Percentiles rank a stretch among this genome's conserved stretches.
These are phyloP conservation scores for Temnothorax rugatulus DNA, from an alignment of 2,888 invertebrate species.

Conservation along the genomic window DNA sequence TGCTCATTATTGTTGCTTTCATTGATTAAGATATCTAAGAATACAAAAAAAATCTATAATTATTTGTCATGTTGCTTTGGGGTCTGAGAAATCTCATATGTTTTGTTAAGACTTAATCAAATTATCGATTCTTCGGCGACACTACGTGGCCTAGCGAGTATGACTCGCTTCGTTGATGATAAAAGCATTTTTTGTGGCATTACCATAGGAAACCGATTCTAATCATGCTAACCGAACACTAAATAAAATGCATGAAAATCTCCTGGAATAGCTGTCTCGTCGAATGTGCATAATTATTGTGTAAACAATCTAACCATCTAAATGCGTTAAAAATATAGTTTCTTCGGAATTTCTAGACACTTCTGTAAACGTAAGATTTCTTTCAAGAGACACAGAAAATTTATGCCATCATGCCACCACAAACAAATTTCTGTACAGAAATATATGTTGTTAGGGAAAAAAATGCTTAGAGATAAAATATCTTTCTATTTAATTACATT, in stretches of 20 bases:
- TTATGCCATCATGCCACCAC: neutral
- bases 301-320: constrained; percentile 26
- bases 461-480: neutral
- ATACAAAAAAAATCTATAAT: neutral
- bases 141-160: neutral
- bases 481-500: neutral
- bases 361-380: constrained; percentile 42
- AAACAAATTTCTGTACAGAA: neutral
- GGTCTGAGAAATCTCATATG: neutral
- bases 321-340: constrained; percentile 67
- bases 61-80: neutral
- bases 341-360: constrained; percentile 45
- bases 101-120: neutral
- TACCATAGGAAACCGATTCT: constrained; percentile 25
- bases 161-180: constrained; percentile 22
- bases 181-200: constrained; percentile 25
- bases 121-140: constrained; percentile 14
- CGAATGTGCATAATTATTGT: constrained; percentile 57
- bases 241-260: constrained; percentile 31
- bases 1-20: neutral
- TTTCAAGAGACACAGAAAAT: constrained; percentile 61
- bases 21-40: neutral
- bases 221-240: constrained; percentile 27
- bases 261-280: neutral
- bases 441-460: neutral